Percentiles rank a stretch among this genome's conserved stretches.
Evolutionary conservation across 2,113 vertebrate genomes (phyloP).

Genomic region (Leptosomus discolor): DNA sequence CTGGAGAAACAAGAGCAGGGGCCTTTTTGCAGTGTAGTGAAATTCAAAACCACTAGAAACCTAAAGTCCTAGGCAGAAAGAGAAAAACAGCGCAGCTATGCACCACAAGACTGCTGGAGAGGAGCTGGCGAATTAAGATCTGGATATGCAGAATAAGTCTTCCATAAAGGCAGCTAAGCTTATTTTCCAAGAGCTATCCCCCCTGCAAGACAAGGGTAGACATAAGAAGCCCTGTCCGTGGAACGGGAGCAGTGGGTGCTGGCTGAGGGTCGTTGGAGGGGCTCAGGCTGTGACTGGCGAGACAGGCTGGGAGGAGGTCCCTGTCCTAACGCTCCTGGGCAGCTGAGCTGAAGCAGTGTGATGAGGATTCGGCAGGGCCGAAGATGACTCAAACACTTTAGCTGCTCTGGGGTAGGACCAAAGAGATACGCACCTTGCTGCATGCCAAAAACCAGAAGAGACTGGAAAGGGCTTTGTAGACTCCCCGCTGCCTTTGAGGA

Average conservation of each 20-base stretch:
- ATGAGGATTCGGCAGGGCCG: neutral
- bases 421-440: neutral
- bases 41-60: slow-evolving; percentile 39
- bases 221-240: neutral
- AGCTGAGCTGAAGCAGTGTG: fast-evolving
- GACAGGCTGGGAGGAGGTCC: neutral
- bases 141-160: neutral
- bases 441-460: neutral
- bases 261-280: neutral
- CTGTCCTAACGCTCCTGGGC: too few relatives aligned
- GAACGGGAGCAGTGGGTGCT: fast-evolving
- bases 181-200: neutral
- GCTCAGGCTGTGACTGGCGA: neutral
- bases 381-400: neutral
- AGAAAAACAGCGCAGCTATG: neutral
- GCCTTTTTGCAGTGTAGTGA: slow-evolving; percentile 9
- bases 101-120: neutral
- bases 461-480: neutral
- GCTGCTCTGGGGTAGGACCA: neutral
- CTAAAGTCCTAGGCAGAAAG: neutral
- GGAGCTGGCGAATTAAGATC: neutral
- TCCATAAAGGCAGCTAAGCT: neutral
- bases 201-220: neutral
- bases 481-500: neutral
- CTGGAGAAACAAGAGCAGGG: neutral